Evolutionary conservation across 37 sponge, comb jelly and placozoan genomes (phyloP).

Genomic region (Amphimedon queenslandica): DNA sequence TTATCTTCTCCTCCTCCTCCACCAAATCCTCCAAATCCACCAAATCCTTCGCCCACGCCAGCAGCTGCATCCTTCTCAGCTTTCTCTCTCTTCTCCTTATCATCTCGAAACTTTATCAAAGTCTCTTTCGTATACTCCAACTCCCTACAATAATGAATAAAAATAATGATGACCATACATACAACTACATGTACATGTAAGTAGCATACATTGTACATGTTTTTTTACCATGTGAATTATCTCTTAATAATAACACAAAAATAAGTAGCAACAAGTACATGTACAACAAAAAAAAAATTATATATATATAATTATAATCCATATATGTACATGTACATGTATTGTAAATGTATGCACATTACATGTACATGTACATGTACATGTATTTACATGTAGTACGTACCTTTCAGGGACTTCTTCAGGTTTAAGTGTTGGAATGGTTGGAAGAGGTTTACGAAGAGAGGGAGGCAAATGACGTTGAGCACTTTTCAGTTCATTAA

Average conservation of each 20-base stretch:
- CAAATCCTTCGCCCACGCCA: constrained; percentile 77
- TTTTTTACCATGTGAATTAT: no score
- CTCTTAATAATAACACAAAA: no score
- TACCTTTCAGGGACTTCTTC: constrained; percentile 92
- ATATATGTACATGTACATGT: no score
- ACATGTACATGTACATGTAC: not conserved
- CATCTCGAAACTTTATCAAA: constrained; percentile 73
- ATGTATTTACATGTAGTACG: not conserved
- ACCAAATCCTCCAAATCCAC: constrained; percentile 87
- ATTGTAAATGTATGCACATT: no score
- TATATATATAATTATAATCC: no score
- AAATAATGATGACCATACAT: not conserved
- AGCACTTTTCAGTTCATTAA: constrained; percentile 40
- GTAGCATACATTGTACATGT: no score
- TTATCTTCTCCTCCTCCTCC: constrained; percentile 49
- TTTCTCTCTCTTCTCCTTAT: constrained; percentile 54
- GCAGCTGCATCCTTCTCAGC: constrained; percentile 64
- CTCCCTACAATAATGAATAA: no score
- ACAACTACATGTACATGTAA: no score
- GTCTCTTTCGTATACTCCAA: constrained; percentile 68
- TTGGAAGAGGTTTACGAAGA: constrained; percentile 41
- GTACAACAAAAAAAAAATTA: no score
- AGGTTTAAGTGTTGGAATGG: constrained; percentile 56
- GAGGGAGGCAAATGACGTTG: constrained; percentile 49
- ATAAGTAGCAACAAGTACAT: no score